phyloP scores from a whole-genome alignment of 2,888 invertebrate species.

The Xiphydria camelus region DNA sequence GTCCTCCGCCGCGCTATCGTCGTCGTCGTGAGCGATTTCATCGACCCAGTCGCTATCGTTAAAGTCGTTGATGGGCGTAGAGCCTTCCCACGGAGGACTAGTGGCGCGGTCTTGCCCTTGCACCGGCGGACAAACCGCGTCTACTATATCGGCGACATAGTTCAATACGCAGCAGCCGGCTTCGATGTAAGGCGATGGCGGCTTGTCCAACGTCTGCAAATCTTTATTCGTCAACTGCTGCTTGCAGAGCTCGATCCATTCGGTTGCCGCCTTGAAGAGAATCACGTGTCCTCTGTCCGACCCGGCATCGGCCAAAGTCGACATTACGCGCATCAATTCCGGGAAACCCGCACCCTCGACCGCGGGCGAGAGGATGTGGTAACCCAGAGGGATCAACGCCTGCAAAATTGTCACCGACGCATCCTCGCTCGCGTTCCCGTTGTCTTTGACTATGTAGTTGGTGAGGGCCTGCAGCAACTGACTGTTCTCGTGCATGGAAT shows the following conservation, averaged over 20 bases:
- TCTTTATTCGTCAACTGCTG: slow-evolving; percentile 64
- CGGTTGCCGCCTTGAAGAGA: slow-evolving; percentile 77
- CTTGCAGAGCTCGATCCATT: slow-evolving; percentile 79
- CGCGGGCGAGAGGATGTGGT: slow-evolving; percentile 66
- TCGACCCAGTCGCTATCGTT: slow-evolving; percentile 83
- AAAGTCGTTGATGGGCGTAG: slow-evolving; percentile 46
- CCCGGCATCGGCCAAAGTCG: slow-evolving; percentile 83
- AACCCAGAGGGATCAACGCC: slow-evolving; percentile 75
- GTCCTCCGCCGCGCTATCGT: slow-evolving; percentile 91
- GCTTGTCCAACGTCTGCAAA: slow-evolving; percentile 58
- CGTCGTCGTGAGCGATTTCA: slow-evolving; percentile 82
- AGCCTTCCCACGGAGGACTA: slow-evolving; percentile 81
- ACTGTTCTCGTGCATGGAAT: slow-evolving; percentile 69
- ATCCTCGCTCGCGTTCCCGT: slow-evolving; percentile 64
- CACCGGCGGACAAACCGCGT: slow-evolving; percentile 59
- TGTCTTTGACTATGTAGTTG: slow-evolving; percentile 73
- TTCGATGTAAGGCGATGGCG: slow-evolving; percentile 63
- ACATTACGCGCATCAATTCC: slow-evolving; percentile 78
- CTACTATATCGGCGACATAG: slow-evolving; percentile 79
- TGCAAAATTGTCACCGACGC: slow-evolving; percentile 69
- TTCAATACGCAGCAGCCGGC: slow-evolving; percentile 83
- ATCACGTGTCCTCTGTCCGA: slow-evolving; percentile 78
- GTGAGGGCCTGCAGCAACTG: slow-evolving; percentile 71
- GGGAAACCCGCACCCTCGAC: slow-evolving; percentile 76
- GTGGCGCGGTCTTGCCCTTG: slow-evolving; percentile 59